Evolutionary conservation across 2,797 vertebrate genomes (phyloP).

Genomic region (Benthosema pterotum): DNA sequence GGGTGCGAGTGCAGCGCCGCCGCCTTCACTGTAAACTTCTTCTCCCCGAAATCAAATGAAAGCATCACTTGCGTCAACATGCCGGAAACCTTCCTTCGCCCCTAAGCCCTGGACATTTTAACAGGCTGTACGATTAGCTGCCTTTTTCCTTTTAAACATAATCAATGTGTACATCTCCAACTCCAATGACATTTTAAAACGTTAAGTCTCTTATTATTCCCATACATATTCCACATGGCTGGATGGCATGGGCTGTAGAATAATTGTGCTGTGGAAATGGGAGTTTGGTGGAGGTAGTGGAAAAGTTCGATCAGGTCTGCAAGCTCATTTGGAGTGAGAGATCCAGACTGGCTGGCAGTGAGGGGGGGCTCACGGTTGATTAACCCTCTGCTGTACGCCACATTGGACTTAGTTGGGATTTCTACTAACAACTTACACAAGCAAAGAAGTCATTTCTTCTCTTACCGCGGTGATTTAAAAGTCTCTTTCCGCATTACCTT

Average conservation of each 20-base stretch:
- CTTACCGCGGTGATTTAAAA: background rate
- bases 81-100: background rate
- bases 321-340: background rate
- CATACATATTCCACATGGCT: background rate
- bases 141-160: background rate
- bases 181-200: background rate
- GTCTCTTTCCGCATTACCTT: too few species aligned
- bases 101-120: background rate
- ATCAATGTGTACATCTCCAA: background rate
- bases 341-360: background rate
- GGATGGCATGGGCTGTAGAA: background rate
- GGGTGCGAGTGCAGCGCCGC: background rate
- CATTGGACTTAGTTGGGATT: background rate
- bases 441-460: background rate
- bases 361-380: background rate
- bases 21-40: too few species aligned
- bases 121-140: background rate
- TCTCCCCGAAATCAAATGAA: too few species aligned
- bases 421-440: conserved; percentile 4
- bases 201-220: too few species aligned
- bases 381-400: background rate
- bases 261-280: background rate
- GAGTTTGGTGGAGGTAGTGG: background rate
- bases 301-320: background rate
- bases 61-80: too few species aligned